Conservation (phyloP, 1,140 invertebrate genomes). For the Aphis gossypii region DNA sequence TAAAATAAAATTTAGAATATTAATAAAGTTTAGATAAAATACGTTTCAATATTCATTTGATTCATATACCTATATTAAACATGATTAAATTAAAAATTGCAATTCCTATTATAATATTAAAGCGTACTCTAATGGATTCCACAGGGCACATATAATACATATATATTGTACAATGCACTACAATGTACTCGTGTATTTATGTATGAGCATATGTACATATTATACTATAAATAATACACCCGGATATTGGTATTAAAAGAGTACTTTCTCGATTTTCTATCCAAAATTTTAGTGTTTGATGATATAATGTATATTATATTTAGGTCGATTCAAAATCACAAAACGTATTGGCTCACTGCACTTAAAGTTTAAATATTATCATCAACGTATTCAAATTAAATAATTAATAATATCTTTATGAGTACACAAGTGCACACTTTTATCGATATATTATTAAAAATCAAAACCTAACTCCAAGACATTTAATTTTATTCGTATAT, state of each 20-base stretch:
- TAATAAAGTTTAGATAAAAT: no score
- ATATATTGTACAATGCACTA: neutral
- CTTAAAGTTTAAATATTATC: neutral
- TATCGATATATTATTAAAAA: neutral
- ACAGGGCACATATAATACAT: neutral
- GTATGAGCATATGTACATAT: neutral
- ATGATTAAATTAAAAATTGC: neutral
- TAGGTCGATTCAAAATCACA: neutral
- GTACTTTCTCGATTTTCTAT: neutral
- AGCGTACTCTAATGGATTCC: neutral
- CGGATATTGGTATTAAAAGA: conserved; percentile 4
- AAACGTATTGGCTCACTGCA: neutral
- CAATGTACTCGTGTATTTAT: neutral
- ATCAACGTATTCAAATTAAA: neutral
- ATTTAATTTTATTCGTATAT: neutral
- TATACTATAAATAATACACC: neutral
- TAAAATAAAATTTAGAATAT: neutral
- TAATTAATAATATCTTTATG: neutral
- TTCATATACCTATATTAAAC: neutral
- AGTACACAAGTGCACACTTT: neutral
- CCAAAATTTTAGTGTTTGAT: neutral
- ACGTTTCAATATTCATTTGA: neutral
- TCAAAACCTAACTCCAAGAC: neutral
- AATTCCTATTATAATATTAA: neutral
- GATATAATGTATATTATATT: neutral